phyloP scores from a whole-genome alignment of 2,113 vertebrate genomes.

The Centropus unirufus region DNA sequence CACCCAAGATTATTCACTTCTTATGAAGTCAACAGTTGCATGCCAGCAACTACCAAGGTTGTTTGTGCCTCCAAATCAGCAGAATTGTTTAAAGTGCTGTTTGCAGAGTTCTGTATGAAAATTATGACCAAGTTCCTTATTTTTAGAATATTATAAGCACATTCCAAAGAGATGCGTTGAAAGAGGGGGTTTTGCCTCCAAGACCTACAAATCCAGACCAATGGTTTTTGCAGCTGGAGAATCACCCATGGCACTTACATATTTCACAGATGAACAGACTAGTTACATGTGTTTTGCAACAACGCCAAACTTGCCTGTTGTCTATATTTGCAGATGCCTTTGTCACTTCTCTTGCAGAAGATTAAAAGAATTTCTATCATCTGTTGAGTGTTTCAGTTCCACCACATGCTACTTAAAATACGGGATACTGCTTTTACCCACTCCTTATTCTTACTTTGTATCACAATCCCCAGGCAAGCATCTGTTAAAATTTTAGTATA shows the following conservation, averaged over 20 bases:
- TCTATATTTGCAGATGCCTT: background rate
- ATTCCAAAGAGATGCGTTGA: background rate
- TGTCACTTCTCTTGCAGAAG: background rate
- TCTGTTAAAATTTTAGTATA: background rate
- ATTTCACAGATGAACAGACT: background rate
- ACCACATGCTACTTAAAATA: background rate
- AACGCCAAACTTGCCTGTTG: background rate
- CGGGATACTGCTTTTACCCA: background rate
- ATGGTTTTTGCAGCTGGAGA: background rate
- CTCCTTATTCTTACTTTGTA: background rate
- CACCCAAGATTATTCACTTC: background rate
- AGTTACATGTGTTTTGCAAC: background rate
- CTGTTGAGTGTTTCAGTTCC: background rate
- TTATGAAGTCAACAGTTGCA: constrained; percentile 1
- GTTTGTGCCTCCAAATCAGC: constrained; percentile 1
- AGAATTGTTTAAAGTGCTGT: constrained; percentile 6
- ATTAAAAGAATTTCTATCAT: background rate
- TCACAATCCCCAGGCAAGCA: background rate
- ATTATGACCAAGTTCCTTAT: background rate
- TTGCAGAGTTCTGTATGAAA: background rate
- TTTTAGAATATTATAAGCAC: constrained; percentile 3
- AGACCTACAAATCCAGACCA: background rate
- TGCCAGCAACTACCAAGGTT: background rate
- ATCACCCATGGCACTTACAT: background rate
- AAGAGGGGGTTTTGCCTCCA: background rate